A percentile compares a stretch with the other conserved stretches of the same genome.
Conservation (phyloP, 2,797 vertebrate genomes). For the Amphiprion clarkii region DNA sequence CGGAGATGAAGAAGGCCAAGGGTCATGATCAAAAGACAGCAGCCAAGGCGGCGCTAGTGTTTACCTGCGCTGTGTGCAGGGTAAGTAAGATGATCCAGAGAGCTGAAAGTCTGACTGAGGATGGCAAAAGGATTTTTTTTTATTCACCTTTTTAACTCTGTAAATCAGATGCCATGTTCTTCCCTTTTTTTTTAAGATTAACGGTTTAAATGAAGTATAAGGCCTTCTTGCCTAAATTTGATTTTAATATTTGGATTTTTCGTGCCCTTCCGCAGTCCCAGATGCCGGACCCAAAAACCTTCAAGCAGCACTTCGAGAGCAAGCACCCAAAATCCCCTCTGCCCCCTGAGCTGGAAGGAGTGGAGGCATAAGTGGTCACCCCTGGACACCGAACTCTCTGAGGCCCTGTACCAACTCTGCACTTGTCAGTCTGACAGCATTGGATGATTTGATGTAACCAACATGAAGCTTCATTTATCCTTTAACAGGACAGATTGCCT, state of each 20-base stretch:
- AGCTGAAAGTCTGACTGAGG: neutral
- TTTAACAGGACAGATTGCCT: slow-evolving; percentile 52
- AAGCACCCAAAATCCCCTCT: slow-evolving; percentile 96
- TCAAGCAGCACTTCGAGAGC: slow-evolving; percentile 98
- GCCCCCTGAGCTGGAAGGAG: slow-evolving; percentile 92
- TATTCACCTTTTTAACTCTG: neutral
- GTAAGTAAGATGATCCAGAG: slow-evolving; percentile 53
- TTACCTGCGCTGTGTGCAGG: slow-evolving; percentile 87
- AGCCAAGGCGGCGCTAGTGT: slow-evolving; percentile 94
- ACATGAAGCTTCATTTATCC: slow-evolving; percentile 48
- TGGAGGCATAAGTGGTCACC: slow-evolving; percentile 88
- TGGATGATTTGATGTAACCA: slow-evolving; percentile 61
- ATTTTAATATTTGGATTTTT: slow-evolving; percentile 17
- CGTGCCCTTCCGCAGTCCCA: slow-evolving; percentile 87
- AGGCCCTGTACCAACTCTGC: slow-evolving; percentile 60
- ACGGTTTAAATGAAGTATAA: neutral
- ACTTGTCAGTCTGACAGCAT: slow-evolving; percentile 59
- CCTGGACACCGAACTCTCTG: slow-evolving; percentile 48
- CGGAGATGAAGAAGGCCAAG: slow-evolving; percentile 95
- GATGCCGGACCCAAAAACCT: slow-evolving; percentile 98
- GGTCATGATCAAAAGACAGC: slow-evolving; percentile 96
- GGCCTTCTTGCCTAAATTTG: neutral
- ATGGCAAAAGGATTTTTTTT: neutral
- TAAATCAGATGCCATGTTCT: neutral
- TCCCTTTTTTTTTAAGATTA: neutral